phyloP scores from a whole-genome alignment of 2,797 vertebrate genomes.

The Borostomias antarcticus region DNA sequence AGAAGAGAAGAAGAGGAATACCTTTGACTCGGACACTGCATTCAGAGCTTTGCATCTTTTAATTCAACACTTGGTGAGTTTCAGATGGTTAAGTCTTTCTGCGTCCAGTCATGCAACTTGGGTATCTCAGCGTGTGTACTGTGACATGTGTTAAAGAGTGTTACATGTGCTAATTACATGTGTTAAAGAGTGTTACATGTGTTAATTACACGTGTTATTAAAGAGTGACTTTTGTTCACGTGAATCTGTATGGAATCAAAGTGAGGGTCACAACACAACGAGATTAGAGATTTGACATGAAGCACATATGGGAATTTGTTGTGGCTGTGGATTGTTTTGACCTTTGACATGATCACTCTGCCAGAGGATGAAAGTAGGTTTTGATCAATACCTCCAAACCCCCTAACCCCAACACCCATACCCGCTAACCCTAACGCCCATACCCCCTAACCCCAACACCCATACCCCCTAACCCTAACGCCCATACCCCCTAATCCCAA shows the following conservation, averaged over 20 bases:
- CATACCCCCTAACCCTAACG: too few relatives aligned
- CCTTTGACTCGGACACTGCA: constrained; percentile 27
- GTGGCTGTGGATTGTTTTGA: constrained; percentile 29
- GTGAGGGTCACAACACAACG: background rate
- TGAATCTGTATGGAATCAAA: background rate
- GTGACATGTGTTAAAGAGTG: constrained; percentile 3
- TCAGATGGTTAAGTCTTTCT: too few relatives aligned
- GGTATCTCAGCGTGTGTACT: too few relatives aligned
- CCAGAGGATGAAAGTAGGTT: constrained; percentile 27
- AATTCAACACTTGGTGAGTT: constrained; percentile 68
- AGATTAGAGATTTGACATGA: background rate
- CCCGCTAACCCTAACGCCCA: too few relatives aligned
- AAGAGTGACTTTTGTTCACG: background rate
- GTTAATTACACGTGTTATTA: constrained; percentile 9
- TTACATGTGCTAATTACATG: constrained; percentile 13
- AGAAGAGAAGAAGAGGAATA: constrained; percentile 60
- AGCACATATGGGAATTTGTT: background rate
- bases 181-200: background rate
- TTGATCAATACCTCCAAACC: background rate
- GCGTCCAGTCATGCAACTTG: too few relatives aligned
- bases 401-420: too few relatives aligned
- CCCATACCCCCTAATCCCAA: too few relatives aligned
- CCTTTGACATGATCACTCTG: constrained; percentile 55
- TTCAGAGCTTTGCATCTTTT: constrained; percentile 19
- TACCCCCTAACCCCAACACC: too few relatives aligned